phyloP scores from a whole-genome alignment of 2,888 invertebrate species.

The Bombylius major region DNA sequence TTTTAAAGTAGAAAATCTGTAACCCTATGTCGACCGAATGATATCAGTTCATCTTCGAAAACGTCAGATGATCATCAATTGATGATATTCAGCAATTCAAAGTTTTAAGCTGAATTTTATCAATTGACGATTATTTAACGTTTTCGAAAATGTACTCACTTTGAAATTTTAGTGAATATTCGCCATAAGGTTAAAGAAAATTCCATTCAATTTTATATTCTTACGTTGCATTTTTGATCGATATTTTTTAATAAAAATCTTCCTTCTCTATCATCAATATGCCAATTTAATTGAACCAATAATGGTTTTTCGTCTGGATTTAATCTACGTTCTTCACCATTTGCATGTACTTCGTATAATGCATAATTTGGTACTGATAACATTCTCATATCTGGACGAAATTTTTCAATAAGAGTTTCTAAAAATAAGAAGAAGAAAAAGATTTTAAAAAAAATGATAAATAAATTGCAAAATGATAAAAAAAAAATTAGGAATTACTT shows the following conservation, averaged over 20 bases:
- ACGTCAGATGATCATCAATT: too few relatives aligned
- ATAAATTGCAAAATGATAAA: not conserved
- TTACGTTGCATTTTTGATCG: slow-evolving; percentile 59
- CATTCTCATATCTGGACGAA: slow-evolving; percentile 99
- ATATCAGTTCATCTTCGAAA: too few relatives aligned
- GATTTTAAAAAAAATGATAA: not conserved
- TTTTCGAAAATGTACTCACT: not conserved
- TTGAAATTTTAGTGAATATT: not conserved
- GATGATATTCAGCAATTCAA: too few relatives aligned
- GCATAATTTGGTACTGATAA: slow-evolving; percentile 61
- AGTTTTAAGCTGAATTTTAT: too few relatives aligned
- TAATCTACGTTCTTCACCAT: slow-evolving; percentile 77
- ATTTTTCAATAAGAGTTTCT: slow-evolving; percentile 94
- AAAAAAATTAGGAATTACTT: too few relatives aligned
- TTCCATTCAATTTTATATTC: not conserved
- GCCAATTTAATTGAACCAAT: slow-evolving; percentile 97
- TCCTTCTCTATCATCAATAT: slow-evolving; percentile 96
- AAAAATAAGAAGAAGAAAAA: slow-evolving; percentile 8
- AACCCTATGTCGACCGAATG: too few relatives aligned
- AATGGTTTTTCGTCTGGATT: slow-evolving; percentile 88
- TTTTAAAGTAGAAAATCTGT: not conserved
- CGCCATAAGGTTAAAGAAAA: not conserved
- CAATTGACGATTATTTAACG: too few relatives aligned
- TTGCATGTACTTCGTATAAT: slow-evolving; percentile 60
- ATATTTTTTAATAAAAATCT: slow-evolving; percentile 86